Evolutionary conservation across 2,113 vertebrate species (phyloP), one percentile per base, ranked within the genome.

Genomic region (Ophiodon elongatus): DNA sequence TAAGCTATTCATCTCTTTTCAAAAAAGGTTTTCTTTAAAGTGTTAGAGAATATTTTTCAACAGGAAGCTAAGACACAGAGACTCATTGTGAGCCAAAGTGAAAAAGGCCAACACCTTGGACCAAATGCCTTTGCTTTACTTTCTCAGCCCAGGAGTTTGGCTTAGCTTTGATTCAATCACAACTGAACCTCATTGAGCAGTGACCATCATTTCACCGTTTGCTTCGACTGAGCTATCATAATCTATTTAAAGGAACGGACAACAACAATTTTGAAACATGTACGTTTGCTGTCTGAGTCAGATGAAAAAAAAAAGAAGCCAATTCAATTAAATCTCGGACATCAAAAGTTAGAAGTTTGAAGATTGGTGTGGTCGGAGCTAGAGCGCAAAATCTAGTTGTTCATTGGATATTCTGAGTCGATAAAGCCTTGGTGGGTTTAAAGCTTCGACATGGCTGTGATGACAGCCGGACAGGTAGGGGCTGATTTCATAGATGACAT

Each of bases 271-370:
- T 62, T 6, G 21, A 39, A 57, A 47, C 8, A 25, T 37, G 27
- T 50, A 37, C 50, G 54, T 71, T 60, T 71, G 63, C 50, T 72
- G 15, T 75, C 2, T 37, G 31, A 65, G 63, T 39, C 33, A 39
- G n/a, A 63, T 52, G 6, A 72, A 39, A 47, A 80, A 29, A n/a
- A n/a, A n/a, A n/a, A n/a, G n/a, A n/a, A n/a, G n/a, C n/a, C 4
- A 7, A 23, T 52, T 64, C 19, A 17, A n/a, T 57, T 29, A 14
- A 21, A 19, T 33, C 17, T 23, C 19, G 19, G 45, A 19, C 19
- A 21, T 50, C 6, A 50, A 50, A 21, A 50, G 17, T 19, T 50
- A 50, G 17, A 50, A 50, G 17, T 50, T 19, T 50, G 45, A 50
- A 50, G 45, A 7, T 21, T 50, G 17, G 45, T 50, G 41, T 43